Base-by-base conservation (phyloP, 2,888 invertebrate species). In the Polymixis lichenea region DNA sequence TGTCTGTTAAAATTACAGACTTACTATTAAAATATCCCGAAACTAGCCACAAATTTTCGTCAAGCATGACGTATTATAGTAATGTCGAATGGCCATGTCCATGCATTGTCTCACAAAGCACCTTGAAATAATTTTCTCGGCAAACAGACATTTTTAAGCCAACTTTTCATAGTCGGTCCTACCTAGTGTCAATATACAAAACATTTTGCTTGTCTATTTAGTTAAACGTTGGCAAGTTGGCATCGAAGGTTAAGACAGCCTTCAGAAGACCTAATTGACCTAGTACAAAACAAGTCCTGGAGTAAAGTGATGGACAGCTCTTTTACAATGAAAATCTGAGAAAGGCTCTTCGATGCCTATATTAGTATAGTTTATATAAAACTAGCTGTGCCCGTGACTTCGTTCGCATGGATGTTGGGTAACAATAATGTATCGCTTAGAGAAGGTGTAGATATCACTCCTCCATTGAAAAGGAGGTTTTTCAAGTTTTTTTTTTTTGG, bases 231-330 rank as follows among this genome's bases (percentile, higher is more conserved):
- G n/a, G n/a, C n/a, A n/a, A n/a, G n/a, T n/a, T n/a, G 56, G 15
- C 17, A 22, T 25, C 9, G 15, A 72, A 62, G 38, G 61, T 62
- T 73, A 49, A 55, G 55, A 8, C 38, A 73, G 61, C 61, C 53
- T 72, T 80, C 38, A 61, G 15, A 61, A 32, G 25, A 49, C 28
- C 53, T 61, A 38, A 53, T 19, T 53, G 46, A 61, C 25, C 46
- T 61, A 38, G 2, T 11, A 80, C n/a, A 13, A 28, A 72, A 53
- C 25, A 46, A 38, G 60, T 53, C 43, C 32, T 69, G 13, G 15
- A 53, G 5, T 8, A 25, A 78, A 80, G 22, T 80, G 46, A 72
- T 55, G 32, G 76, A 19, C 60, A 61, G 46, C 3, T 51, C 53
- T 38, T 6, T 74, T 32, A 61, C 25, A 62, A 46, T 62, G 25